A percentile compares a stretch with the other conserved stretches of the same genome.
phyloP scores from a whole-genome alignment of 2,113 vertebrate species.

The Labrus mixtus region DNA sequence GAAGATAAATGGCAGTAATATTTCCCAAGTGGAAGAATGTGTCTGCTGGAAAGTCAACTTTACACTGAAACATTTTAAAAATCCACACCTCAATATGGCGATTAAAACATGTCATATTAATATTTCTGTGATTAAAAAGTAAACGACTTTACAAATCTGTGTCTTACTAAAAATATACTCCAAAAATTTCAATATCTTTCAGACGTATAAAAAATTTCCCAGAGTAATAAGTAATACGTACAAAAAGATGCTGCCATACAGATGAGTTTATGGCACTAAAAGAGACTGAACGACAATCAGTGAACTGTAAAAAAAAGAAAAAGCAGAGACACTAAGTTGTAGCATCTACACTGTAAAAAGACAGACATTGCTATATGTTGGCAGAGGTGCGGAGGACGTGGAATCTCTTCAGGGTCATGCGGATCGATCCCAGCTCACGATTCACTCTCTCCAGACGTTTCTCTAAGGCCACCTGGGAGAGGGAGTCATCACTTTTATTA shows the following conservation, averaged over 20 bases:
- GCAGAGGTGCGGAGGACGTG: conserved; percentile 92
- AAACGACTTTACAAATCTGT: conserved; percentile 81
- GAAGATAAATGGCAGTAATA: conserved; percentile 54
- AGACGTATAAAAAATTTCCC: conserved; percentile 81
- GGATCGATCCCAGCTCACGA: conserved; percentile 91
- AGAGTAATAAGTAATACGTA: conserved; percentile 69
- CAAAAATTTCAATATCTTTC: conserved; percentile 68
- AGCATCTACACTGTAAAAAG: conserved; percentile 40
- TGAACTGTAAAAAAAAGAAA: conserved; percentile 44
- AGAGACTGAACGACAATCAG: conserved; percentile 51
- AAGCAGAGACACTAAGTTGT: conserved; percentile 39
- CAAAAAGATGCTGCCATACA: conserved; percentile 76
- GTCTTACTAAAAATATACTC: conserved; percentile 82
- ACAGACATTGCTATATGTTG: conserved; percentile 85
- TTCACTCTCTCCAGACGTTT: conserved; percentile 93
- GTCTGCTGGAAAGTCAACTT: conserved; percentile 35
- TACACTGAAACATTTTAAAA: conserved; percentile 59
- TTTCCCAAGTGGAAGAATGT: conserved; percentile 26
- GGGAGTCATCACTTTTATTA: neutral
- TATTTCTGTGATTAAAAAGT: conserved; percentile 75
- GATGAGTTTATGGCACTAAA: conserved; percentile 60
- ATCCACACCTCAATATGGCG: conserved; percentile 60
- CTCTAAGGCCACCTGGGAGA: conserved; percentile 91
- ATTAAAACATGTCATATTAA: conserved; percentile 62
- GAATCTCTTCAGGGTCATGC: conserved; percentile 96